phyloP scores from a whole-genome alignment of 2,797 vertebrate species.

The Sciurus carolinensis region DNA sequence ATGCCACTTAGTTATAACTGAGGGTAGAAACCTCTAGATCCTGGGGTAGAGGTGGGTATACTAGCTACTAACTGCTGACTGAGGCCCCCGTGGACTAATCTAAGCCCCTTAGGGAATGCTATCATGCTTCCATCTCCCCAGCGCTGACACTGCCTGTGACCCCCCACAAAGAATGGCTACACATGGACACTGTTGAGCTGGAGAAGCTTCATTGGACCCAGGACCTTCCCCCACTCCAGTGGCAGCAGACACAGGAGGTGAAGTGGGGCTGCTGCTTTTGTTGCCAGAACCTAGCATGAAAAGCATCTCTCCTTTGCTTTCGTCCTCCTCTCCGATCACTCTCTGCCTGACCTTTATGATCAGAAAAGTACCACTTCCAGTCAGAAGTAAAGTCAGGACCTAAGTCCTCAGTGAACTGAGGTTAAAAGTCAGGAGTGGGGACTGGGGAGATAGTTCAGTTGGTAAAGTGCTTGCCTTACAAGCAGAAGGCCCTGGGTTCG shows the following conservation, averaged over 20 bases:
- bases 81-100: neutral
- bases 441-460: too few species aligned
- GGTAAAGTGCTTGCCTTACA: too few species aligned
- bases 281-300: neutral
- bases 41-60: neutral
- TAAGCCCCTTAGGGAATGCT: neutral
- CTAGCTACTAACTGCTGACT: neutral
- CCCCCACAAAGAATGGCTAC: constrained; percentile 95
- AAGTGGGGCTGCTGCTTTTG: constrained; percentile 41
- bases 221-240: constrained; percentile 92
- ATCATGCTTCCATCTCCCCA: constrained; percentile 72
- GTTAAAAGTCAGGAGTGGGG: constrained; percentile 7
- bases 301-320: neutral
- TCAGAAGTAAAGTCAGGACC: neutral
- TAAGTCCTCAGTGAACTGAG: neutral
- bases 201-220: constrained; percentile 98
- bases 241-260: constrained; percentile 94
- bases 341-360: neutral
- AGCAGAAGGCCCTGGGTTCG: too few species aligned
- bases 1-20: neutral
- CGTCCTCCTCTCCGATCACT: neutral
- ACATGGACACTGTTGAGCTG: constrained; percentile 97
- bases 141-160: constrained; percentile 92
- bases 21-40: neutral
- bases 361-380: neutral